These are phyloP conservation scores for Dreissena polymorpha DNA, from an alignment of 1,140 invertebrate species.

Conservation along the genomic window DNA sequence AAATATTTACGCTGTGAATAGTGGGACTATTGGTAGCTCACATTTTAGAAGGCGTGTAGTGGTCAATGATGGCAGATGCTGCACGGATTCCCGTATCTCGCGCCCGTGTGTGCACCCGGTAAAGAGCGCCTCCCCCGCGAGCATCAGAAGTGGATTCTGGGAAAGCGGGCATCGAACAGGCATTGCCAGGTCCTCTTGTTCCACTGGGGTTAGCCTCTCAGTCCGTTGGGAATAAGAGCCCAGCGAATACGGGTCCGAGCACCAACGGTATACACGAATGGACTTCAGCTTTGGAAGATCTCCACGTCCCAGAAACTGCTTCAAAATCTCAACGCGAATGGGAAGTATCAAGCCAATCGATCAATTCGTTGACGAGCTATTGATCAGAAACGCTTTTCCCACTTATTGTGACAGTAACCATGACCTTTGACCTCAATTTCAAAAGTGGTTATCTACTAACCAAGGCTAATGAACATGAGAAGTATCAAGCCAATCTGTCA, in stretches of 20 bases:
- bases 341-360: too few relatives aligned
- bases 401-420: too few relatives aligned
- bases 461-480: too few relatives aligned
- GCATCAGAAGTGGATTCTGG: constrained; percentile 7
- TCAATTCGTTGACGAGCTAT: too few relatives aligned
- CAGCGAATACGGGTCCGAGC: constrained; percentile 15
- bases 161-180: neutral
- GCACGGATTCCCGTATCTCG: constrained; percentile 8
- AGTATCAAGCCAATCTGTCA: too few relatives aligned
- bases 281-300: constrained; percentile 12
- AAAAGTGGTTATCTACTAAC: too few relatives aligned
- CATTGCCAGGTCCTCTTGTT: neutral
- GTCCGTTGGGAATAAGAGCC: constrained; percentile 24
- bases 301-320: constrained; percentile 16
- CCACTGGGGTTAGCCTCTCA: neutral
- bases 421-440: too few relatives aligned
- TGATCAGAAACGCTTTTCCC: too few relatives aligned
- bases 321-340: constrained; percentile 11
- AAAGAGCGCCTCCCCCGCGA: constrained; percentile 25
- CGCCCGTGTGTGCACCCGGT: constrained; percentile 30
- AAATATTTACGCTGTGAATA: too few relatives aligned
- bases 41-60: too few relatives aligned
- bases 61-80: constrained; percentile 6
- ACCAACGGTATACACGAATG: constrained; percentile 24
- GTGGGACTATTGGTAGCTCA: too few relatives aligned